Evolutionary conservation across 2,113 vertebrate genomes (phyloP).

Genomic region (Lepus europaeus): DNA sequence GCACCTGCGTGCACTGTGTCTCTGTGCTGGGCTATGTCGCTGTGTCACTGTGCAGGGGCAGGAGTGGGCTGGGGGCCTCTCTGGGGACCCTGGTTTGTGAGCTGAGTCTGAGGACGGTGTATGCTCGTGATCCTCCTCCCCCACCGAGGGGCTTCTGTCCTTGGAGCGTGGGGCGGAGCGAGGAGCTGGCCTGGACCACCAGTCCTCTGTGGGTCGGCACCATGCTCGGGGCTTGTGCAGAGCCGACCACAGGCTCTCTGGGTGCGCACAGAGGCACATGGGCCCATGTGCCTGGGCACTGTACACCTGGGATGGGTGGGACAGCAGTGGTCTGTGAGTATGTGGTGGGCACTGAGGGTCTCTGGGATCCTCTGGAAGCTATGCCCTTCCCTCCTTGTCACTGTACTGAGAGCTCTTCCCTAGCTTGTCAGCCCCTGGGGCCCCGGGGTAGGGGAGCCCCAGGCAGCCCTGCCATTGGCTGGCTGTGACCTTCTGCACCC

Average conservation of each 20-base stretch:
- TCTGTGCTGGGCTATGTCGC: background rate
- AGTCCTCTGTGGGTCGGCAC: background rate
- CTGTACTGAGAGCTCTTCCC: background rate
- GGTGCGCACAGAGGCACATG: fast-evolving
- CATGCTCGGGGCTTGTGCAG: background rate
- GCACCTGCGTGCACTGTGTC: fast-evolving
- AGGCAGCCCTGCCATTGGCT: background rate
- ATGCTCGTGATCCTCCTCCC: background rate
- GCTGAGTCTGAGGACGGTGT: background rate
- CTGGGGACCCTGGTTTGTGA: background rate
- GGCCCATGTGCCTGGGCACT: background rate
- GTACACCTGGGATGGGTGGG: background rate
- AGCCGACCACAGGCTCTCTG: background rate
- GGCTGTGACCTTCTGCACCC: background rate
- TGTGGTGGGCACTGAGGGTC: background rate
- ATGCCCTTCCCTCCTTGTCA: background rate
- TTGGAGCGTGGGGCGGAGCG: no score
- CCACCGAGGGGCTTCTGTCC: background rate
- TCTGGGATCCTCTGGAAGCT: background rate
- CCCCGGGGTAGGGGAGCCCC: background rate
- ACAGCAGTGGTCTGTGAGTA: background rate
- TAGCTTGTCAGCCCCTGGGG: background rate
- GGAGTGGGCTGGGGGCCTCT: background rate
- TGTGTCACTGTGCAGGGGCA: background rate
- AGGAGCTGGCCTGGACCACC: background rate